Base-by-base conservation (phyloP, 2,888 invertebrate genomes). In the Lasius fuliginosus region DNA sequence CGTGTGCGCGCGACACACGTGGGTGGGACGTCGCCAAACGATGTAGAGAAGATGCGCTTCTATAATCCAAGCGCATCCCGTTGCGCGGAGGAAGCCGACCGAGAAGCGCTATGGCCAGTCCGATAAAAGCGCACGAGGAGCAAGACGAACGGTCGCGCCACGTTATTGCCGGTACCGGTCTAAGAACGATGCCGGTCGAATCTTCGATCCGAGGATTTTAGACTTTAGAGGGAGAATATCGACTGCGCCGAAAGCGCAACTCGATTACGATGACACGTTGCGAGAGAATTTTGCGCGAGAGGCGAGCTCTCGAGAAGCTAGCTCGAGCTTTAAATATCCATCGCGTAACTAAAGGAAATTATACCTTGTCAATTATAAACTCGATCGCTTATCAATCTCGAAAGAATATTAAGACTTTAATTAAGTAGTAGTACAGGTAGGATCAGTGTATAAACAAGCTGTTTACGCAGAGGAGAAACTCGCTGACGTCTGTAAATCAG, bases 1-100 rank as follows among this genome's bases (percentile, higher is more conserved):
- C 68, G 4, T 30, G 42, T 33, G 36, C 18, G 27, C 8, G 30
- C 36, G 33, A 49, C 76, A 40, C 46, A 77, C 40, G 68, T 40
- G 76, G 68, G 30, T 69, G 56, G 69, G 69, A 53, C 18, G 18
- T 36, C 64, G 46, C 30, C 75, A 49, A 23, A 27, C 67, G 18
- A 8, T 49, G n/a, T 49, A 6, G 6, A 49, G 8, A 53, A 60
- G 73, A 79, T 60, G 42, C 60, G 71, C 60, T 46, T 73, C 60
- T 60, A 60, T 73, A 73, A 79, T 46, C 60, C 60, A 69, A 79
- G 56, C 23, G 62, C 73, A 23, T 89, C 84, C 90, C 90, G 89
- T 89, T 89, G 89, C 82, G 77, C 75, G 85, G 62, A 68, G 85
- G 86, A 82, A 87, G 81, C 82, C 87, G 84, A 79, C 33, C 79